phyloP scores from a whole-genome alignment of 1,140 invertebrate species.

The Drosophila dunni region DNA sequence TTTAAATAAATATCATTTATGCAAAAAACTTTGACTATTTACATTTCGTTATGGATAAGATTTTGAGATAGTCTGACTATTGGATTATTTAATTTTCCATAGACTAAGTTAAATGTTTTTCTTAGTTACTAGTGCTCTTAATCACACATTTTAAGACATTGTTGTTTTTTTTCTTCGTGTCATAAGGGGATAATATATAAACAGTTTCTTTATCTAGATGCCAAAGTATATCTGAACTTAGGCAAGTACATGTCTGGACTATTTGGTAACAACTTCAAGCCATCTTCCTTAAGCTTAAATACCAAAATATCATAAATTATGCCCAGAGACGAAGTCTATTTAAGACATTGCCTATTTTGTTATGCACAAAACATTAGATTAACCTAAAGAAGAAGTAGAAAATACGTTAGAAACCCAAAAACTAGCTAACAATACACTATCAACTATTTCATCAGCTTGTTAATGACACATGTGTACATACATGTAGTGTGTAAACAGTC shows the following conservation, averaged over 20 bases:
- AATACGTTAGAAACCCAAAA: background rate
- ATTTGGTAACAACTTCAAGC: too few species aligned
- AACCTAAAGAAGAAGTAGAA: background rate
- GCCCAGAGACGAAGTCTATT: background rate
- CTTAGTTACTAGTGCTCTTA: too few species aligned
- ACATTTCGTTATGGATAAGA: background rate
- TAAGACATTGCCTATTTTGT: background rate
- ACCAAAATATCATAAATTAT: background rate
- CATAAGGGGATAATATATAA: too few species aligned
- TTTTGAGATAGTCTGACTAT: background rate
- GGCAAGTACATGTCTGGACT: too few species aligned
- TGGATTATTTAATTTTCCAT: too few species aligned
- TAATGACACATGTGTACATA: constrained; percentile 21
- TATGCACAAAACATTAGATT: constrained; percentile 20
- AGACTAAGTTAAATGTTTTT: too few species aligned
- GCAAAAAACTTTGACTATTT: too few species aligned
- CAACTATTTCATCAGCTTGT: constrained; percentile 40
- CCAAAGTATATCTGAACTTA: too few species aligned
- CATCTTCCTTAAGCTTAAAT: background rate
- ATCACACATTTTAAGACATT: too few species aligned
- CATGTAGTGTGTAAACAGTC: background rate
- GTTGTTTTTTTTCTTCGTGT: too few species aligned
- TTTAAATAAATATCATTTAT: background rate
- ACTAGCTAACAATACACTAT: constrained; percentile 18
- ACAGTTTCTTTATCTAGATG: too few species aligned